These are phyloP conservation scores for Bombus pascuorum DNA, from an alignment of 1,140 invertebrate genomes.

Conservation along the genomic window DNA sequence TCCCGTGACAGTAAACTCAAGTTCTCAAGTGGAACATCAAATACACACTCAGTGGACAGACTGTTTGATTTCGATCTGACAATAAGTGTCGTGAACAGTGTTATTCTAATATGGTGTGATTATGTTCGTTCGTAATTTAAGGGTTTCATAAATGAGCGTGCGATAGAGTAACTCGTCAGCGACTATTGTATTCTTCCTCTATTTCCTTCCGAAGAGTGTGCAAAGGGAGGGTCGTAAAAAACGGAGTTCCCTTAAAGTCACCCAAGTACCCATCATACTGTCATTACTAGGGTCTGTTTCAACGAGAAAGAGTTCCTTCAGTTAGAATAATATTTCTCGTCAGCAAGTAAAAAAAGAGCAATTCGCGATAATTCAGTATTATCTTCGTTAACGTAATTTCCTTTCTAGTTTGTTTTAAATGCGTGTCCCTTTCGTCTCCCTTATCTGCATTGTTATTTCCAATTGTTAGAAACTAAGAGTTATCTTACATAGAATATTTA, in stretches of 20 bases:
- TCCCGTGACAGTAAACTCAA: not conserved
- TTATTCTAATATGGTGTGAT: not conserved
- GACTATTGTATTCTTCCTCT: not conserved
- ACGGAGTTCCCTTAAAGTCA: too few relatives aligned
- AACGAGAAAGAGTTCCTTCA: not conserved
- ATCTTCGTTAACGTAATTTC: not conserved
- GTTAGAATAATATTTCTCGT: not conserved
- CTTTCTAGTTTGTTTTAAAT: not conserved
- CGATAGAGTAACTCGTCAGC: not conserved
- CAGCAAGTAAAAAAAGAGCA: not conserved
- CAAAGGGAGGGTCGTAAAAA: not conserved
- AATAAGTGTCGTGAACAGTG: not conserved
- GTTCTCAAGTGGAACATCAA: not conserved
- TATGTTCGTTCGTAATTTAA: not conserved
- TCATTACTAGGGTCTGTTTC: not conserved
- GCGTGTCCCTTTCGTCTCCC: rapidly evolving
- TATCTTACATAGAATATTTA: too few relatives aligned
- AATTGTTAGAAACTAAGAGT: too few relatives aligned
- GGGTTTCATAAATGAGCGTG: not conserved
- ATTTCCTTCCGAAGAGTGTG: not conserved
- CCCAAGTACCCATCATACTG: not conserved
- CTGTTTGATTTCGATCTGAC: not conserved
- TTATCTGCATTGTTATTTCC: not conserved
- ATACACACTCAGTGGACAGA: too few relatives aligned
- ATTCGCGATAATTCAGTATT: not conserved